A percentile compares a stretch with the other conserved stretches of the same genome.
Conservation (phyloP, 2,888 invertebrate genomes). For the Eubasilissa splendida region DNA sequence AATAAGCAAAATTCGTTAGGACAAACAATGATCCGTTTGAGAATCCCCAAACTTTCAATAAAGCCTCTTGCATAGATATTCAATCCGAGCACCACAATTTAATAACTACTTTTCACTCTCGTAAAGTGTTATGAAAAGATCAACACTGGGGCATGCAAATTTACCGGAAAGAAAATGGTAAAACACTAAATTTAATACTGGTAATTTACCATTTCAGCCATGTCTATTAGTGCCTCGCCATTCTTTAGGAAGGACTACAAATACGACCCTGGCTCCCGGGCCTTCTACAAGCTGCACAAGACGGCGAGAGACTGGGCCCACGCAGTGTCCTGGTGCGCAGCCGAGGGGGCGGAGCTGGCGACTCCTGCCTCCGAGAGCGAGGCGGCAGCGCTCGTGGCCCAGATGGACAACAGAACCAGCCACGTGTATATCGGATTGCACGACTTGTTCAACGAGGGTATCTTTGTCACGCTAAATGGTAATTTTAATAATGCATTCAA, state of each 20-base stretch:
- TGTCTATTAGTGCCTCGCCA: neutral
- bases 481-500: neutral
- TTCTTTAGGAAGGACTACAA: conserved; percentile 36
- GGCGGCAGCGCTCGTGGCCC: neutral
- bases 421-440: conserved; percentile 9
- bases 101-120: too few relatives aligned
- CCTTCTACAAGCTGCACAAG: conserved; percentile 20
- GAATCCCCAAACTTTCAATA: too few relatives aligned
- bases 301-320: conserved; percentile 19
- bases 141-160: too few relatives aligned
- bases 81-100: too few relatives aligned
- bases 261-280: neutral
- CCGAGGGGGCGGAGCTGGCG: conserved; percentile 39
- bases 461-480: conserved; percentile 47
- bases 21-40: too few relatives aligned
- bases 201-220: too few relatives aligned
- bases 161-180: too few relatives aligned
- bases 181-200: too few relatives aligned
- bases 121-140: too few relatives aligned
- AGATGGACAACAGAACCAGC: too few relatives aligned
- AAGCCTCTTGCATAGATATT: too few relatives aligned
- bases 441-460: conserved; percentile 44
- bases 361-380: conserved; percentile 34
- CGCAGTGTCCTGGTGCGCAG: conserved; percentile 22
- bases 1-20: too few relatives aligned